A percentile compares a stretch with the other conserved stretches of the same genome.
Conservation (phyloP, 37 sponge, comb jelly and placozoan species). For the Axinella damicornis region DNA sequence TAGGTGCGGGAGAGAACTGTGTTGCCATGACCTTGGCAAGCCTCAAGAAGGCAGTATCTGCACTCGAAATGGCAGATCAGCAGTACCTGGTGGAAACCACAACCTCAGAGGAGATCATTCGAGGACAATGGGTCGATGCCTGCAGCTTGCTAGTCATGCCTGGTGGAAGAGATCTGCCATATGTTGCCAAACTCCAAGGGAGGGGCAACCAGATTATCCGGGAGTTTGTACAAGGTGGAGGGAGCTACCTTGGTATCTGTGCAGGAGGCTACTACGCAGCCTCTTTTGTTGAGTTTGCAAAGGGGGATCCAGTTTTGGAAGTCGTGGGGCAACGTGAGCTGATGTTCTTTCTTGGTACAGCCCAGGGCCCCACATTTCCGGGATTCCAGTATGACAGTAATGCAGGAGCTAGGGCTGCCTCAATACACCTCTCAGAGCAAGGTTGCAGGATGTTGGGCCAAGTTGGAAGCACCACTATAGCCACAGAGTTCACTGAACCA, state of each 20-base stretch:
- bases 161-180: conserved; percentile 89
- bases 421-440: background rate
- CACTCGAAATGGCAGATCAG: background rate
- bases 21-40: conserved; percentile 54
- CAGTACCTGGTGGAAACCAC: conserved; percentile 38
- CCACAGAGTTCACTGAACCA: background rate
- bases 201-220: conserved; percentile 68
- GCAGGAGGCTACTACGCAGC: conserved; percentile 90
- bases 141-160: conserved; percentile 78
- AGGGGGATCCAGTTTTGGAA: conserved; percentile 72
- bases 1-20: conserved; percentile 61
- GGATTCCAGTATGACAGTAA: conserved; percentile 77
- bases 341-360: conserved; percentile 72
- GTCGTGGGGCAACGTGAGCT: conserved; percentile 79
- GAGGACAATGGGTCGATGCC: conserved; percentile 7
- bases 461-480: background rate
- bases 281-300: conserved; percentile 66
- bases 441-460: background rate
- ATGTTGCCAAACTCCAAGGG: conserved; percentile 69
- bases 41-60: conserved; percentile 22
- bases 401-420: conserved; percentile 55
- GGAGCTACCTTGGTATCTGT: conserved; percentile 90
- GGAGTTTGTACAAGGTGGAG: conserved; percentile 77
- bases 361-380: conserved; percentile 72
- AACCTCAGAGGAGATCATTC: conserved; percentile 51